phyloP scores from a whole-genome alignment of 2,113 vertebrate genomes.

The Sardina pilchardus region DNA sequence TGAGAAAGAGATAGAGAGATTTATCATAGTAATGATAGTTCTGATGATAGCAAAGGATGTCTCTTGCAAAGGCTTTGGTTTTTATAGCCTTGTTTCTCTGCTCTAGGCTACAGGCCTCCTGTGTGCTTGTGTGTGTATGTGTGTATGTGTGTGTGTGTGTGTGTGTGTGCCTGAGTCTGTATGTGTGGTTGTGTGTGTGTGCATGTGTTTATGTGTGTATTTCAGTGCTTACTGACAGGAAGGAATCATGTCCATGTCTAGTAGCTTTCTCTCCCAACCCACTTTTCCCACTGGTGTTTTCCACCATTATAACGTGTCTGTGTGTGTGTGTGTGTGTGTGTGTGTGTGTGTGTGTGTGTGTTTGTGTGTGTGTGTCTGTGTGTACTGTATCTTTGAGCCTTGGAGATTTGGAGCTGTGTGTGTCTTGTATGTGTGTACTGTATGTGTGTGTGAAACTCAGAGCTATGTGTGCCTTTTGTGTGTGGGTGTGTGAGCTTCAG shows the following conservation, averaged over 20 bases:
- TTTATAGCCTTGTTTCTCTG: background rate
- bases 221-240: background rate
- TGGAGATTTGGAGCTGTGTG: too few species aligned
- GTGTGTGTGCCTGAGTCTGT: constrained; percentile 13
- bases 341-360: background rate
- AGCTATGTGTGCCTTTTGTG: background rate
- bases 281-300: background rate
- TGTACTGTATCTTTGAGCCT: too few species aligned
- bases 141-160: background rate
- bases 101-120: background rate
- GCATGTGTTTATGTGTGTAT: background rate
- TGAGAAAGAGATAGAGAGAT: background rate
- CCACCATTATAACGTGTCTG: background rate
- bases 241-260: background rate
- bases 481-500: too few species aligned
- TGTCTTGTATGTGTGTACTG: background rate
- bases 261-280: background rate
- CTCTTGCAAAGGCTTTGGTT: background rate
- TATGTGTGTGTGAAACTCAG: constrained; percentile 28
- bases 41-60: background rate
- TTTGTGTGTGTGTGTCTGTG: background rate
- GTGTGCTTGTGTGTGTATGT: background rate
- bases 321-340: background rate
- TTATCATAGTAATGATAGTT: background rate
- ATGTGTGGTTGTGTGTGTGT: background rate